Evolutionary conservation across 2,888 invertebrate species (phyloP).

Genomic region (Empis stercorea): DNA sequence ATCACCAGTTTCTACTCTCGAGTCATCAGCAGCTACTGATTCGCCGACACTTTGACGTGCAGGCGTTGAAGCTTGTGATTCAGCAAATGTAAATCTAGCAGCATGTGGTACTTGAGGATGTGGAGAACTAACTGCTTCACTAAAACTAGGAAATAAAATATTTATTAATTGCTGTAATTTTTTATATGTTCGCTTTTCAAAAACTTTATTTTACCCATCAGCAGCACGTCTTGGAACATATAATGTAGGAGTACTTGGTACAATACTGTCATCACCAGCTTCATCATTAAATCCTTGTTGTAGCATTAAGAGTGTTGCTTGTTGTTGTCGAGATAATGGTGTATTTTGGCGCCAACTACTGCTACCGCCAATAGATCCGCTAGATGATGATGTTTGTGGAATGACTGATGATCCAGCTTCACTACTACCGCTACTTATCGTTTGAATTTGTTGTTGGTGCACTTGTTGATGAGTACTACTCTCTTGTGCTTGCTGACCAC

Average conservation of each 20-base stretch:
- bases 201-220: conserved; percentile 43
- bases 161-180: no score
- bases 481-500: conserved; percentile 1
- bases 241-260: conserved; percentile 81
- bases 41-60: conserved; percentile 24
- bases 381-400: conserved; percentile 18
- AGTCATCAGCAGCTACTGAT: conserved; percentile 14
- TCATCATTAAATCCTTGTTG: conserved; percentile 28
- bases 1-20: conserved; percentile 13
- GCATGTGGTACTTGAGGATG: conserved; percentile 59
- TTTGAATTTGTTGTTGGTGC: conserved; percentile 46
- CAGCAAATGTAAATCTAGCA: conserved; percentile 53
- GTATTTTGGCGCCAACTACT: conserved; percentile 26
- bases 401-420: conserved; percentile 30
- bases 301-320: conserved; percentile 23
- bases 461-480: conserved; percentile 7
- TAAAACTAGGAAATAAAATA: conserved; percentile 23
- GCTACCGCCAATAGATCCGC: conserved; percentile 4
- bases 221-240: conserved; percentile 68
- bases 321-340: conserved; percentile 25
- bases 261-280: conserved; percentile 53
- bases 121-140: conserved; percentile 85
- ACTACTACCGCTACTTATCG: conserved; percentile 69
- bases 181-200: no score
- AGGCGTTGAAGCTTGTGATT: conserved; percentile 35